These are phyloP conservation scores for Lingula anatina DNA, from an alignment of 2,888 invertebrate species.

Conservation along the genomic window DNA sequence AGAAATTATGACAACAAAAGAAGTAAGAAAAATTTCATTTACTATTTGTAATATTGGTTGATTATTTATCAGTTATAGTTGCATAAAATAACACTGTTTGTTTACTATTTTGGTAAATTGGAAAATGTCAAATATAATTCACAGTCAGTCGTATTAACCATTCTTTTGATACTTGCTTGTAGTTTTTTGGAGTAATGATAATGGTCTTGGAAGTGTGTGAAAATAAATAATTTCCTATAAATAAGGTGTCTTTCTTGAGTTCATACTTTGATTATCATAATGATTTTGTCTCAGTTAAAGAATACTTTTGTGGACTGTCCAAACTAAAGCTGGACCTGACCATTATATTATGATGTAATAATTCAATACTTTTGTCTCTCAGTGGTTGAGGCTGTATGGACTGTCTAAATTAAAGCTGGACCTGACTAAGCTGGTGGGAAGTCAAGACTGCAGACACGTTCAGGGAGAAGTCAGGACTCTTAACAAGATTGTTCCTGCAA, in stretches of 20 bases:
- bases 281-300: too few relatives aligned
- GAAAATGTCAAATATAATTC: too few relatives aligned
- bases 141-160: too few relatives aligned
- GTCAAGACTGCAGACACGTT: slow-evolving; percentile 49
- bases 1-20: slow-evolving; percentile 45
- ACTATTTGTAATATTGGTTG: background rate
- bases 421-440: slow-evolving; percentile 44
- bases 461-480: slow-evolving; percentile 39
- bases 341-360: slow-evolving; percentile 46
- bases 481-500: slow-evolving; percentile 44
- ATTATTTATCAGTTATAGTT: background rate
- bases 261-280: too few relatives aligned
- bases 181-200: too few relatives aligned
- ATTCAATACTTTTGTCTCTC: slow-evolving; percentile 43
- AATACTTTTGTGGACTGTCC: slow-evolving; percentile 45
- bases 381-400: slow-evolving; percentile 50
- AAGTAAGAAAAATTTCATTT: slow-evolving; percentile 29
- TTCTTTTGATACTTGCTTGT: too few relatives aligned
- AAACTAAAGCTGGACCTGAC: slow-evolving; percentile 48
- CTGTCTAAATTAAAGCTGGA: slow-evolving; percentile 46
- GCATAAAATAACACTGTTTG: too few relatives aligned
- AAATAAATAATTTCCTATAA: too few relatives aligned
- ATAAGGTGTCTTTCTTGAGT: too few relatives aligned
- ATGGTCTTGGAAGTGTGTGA: too few relatives aligned
- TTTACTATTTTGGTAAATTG: too few relatives aligned